Evolutionary conservation across 2,888 invertebrate species (phyloP).

Genomic region (Empis stercorea): DNA sequence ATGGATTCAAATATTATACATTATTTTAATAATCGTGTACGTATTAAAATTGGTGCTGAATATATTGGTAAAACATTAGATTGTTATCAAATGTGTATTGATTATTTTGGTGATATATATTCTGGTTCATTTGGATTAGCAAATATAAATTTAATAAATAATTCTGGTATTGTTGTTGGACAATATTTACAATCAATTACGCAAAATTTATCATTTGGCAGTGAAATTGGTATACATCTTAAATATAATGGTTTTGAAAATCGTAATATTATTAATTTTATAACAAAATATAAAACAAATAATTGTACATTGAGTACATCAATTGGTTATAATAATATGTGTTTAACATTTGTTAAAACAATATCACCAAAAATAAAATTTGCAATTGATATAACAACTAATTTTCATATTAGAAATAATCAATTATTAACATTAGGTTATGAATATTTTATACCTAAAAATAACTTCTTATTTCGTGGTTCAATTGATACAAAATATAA

Average conservation of each 20-base stretch:
- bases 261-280: constrained; percentile 2
- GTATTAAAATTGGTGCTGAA: constrained; percentile 7
- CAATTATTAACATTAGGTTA: constrained; percentile 7
- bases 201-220: constrained; percentile 4
- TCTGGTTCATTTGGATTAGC: constrained; percentile 7
- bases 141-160: constrained; percentile 6
- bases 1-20: constrained; percentile 10
- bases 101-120: constrained; percentile 8
- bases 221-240: constrained; percentile 3
- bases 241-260: background rate
- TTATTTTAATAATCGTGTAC: constrained; percentile 1
- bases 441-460: constrained; percentile 6
- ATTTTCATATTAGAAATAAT: constrained; percentile 5
- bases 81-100: constrained; percentile 3
- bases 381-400: constrained; percentile 7
- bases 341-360: constrained; percentile 8
- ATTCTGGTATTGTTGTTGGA: constrained; percentile 7
- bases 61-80: constrained; percentile 3
- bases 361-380: constrained; percentile 7
- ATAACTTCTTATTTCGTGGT: constrained; percentile 7
- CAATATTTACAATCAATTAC: constrained; percentile 10
- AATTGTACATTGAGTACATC: constrained; percentile 1
- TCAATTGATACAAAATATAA: constrained; percentile 10
- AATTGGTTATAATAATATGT: constrained; percentile 7
- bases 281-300: constrained; percentile 1